Evolutionary conservation across 2,888 invertebrate species (phyloP).

Genomic region (Archips xylosteana): DNA sequence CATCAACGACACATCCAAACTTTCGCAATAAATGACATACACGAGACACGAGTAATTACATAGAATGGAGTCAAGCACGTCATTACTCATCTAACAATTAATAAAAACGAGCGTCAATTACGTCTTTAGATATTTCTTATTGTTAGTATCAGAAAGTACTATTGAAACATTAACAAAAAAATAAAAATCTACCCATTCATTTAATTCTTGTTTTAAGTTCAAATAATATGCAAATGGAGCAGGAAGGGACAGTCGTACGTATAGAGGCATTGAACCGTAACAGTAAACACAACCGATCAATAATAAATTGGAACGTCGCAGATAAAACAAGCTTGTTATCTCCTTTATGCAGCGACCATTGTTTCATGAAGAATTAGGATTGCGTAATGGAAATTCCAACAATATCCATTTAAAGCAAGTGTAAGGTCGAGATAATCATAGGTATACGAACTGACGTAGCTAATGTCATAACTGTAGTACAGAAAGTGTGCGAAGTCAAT

Average conservation of each 20-base stretch:
- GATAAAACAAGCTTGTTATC: conserved; percentile 44
- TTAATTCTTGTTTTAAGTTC: background rate
- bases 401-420: conserved; percentile 41
- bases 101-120: background rate
- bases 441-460: conserved; percentile 4
- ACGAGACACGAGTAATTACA: conserved; percentile 15
- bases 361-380: conserved; percentile 38
- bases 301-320: conserved; percentile 40
- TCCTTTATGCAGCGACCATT: conserved; percentile 41
- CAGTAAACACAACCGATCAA: conserved; percentile 44
- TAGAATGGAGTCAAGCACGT: conserved; percentile 12
- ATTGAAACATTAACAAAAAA: background rate
- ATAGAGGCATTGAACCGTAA: conserved; percentile 40
- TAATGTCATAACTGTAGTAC: conserved; percentile 8
- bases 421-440: conserved; percentile 40
- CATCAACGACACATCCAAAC: conserved; percentile 20
- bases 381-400: conserved; percentile 39
- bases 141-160: background rate
- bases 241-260: conserved; percentile 34
- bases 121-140: background rate
- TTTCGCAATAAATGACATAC: conserved; percentile 30
- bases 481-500: conserved; percentile 29
- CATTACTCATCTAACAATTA: conserved; percentile 6
- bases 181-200: background rate
- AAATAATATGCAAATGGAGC: conserved; percentile 18